Evolutionary conservation across 1,140 invertebrate genomes (phyloP).

Genomic region (Notospermus geniculatus): DNA sequence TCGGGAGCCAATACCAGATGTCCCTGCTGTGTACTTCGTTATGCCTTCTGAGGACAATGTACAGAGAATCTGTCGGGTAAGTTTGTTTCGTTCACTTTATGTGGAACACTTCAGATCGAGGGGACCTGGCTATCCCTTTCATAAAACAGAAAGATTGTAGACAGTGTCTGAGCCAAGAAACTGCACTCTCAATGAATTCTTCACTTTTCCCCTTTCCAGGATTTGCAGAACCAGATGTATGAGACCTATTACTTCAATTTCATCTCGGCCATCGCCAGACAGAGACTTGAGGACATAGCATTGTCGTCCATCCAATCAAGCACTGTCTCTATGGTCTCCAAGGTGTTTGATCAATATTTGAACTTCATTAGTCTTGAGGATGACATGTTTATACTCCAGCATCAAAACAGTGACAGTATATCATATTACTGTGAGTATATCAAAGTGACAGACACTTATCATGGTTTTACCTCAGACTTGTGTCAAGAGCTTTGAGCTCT

Average conservation of each 20-base stretch:
- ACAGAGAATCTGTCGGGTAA: conserved; percentile 85
- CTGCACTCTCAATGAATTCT: no score
- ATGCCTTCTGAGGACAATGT: conserved; percentile 97
- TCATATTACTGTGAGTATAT: conserved; percentile 82
- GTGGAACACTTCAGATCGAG: no score
- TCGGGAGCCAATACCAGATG: conserved; percentile 94
- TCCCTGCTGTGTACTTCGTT: conserved; percentile 98
- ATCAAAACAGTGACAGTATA: conserved; percentile 84
- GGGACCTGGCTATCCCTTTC: no score
- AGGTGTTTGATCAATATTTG: conserved; percentile 80
- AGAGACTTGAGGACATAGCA: conserved; percentile 94
- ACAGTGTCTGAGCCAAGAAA: no score
- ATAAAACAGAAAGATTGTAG: no score
- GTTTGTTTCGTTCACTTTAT: no score
- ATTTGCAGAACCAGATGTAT: conserved; percentile 85
- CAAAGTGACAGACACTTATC: no score
- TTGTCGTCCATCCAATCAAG: conserved; percentile 79
- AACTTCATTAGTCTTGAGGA: conserved; percentile 99
- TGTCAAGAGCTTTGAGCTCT: no score
- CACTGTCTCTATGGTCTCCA: conserved; percentile 81
- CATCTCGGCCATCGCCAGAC: conserved; percentile 90
- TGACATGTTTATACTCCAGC: conserved; percentile 91
- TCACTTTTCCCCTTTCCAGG: no score
- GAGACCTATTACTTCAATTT: conserved; percentile 97
- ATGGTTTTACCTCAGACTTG: no score